phyloP scores from a whole-genome alignment of 2,113 vertebrate genomes.

The Stomatorhinus ivindoensis region DNA sequence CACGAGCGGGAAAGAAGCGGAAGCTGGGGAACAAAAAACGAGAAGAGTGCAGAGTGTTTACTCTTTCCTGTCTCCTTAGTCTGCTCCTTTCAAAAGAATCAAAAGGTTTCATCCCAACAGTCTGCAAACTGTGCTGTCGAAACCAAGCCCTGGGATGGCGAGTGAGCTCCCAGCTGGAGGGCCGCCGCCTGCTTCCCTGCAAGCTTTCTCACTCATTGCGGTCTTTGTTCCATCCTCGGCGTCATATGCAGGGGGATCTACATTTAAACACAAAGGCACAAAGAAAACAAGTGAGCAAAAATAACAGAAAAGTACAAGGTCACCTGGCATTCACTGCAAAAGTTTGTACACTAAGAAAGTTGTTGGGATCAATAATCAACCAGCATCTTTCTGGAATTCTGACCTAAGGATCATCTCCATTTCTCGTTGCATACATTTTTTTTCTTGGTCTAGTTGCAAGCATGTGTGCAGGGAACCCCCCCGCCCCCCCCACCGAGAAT shows the following conservation, averaged over 20 bases:
- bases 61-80: slow-evolving; percentile 29
- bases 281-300: slow-evolving; percentile 36
- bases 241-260: slow-evolving; percentile 31
- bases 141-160: slow-evolving; percentile 34
- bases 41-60: slow-evolving; percentile 28
- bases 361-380: slow-evolving; percentile 38
- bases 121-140: slow-evolving; percentile 29
- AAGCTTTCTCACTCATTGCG: slow-evolving; percentile 28
- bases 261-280: slow-evolving; percentile 38
- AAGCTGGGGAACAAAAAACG: slow-evolving; percentile 20
- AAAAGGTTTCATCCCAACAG: slow-evolving; percentile 31
- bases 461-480: not conserved
- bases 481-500: not conserved
- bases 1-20: slow-evolving; percentile 26
- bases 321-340: slow-evolving; percentile 51
- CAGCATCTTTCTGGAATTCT: not conserved
- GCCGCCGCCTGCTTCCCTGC: slow-evolving; percentile 24
- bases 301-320: slow-evolving; percentile 40
- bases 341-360: slow-evolving; percentile 9
- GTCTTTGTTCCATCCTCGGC: slow-evolving; percentile 25
- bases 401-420: not conserved
- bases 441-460: not conserved
- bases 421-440: not conserved
- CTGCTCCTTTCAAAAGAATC: slow-evolving; percentile 31
- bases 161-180: slow-evolving; percentile 20